Base-by-base conservation (phyloP, 2,888 invertebrate genomes). In the Drosophila ustulata region DNA sequence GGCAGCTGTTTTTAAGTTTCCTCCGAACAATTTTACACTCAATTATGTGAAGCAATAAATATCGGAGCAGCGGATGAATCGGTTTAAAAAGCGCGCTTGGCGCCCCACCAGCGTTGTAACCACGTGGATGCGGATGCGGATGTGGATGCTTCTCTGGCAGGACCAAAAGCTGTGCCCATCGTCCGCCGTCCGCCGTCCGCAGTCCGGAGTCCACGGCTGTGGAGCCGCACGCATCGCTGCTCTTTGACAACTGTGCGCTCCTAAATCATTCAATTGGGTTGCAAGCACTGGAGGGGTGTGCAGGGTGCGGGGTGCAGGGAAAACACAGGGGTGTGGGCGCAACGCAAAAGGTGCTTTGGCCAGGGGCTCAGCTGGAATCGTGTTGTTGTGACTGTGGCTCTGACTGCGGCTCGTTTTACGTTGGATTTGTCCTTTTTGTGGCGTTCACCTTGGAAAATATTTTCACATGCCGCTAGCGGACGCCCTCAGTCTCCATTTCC, bases 21-120 rank as follows among this genome's bases (percentile, higher is more conserved):
- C 66, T 57, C 43, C 30, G 18, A 52, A 80, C 74, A 77, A 79
- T 89, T 82, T 84, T 85, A 82, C 88, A 88, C 75, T 88, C 85
- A 88, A 89, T 85, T 85, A 82, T 89, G 77, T 79, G 70, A 41
- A 18, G 87, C 80, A 80, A 88, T 84, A 84, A 88, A 84, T 84
- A 78, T 75, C 67, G 51, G 69, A 58, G 53, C 64, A 65, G 52
- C 78, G 82, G 75, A 85, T 89, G 80, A 88, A 89, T 85, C 82
- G 85, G 66, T 88, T 89, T 88, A 77, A 85, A 89, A 88, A 85
- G 85, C 78, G 52, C 71, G 80, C 89, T 80, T 88, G 89, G 87
- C 89, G 84, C 87, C 70, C 82, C 68, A 63, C 52, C 55, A 61
- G 47, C 56, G 58, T 13, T 58, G 64, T 32, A 64, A 52, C 53